phyloP scores from a whole-genome alignment of 2,888 invertebrate genomes.

The Drosophila anceps region DNA sequence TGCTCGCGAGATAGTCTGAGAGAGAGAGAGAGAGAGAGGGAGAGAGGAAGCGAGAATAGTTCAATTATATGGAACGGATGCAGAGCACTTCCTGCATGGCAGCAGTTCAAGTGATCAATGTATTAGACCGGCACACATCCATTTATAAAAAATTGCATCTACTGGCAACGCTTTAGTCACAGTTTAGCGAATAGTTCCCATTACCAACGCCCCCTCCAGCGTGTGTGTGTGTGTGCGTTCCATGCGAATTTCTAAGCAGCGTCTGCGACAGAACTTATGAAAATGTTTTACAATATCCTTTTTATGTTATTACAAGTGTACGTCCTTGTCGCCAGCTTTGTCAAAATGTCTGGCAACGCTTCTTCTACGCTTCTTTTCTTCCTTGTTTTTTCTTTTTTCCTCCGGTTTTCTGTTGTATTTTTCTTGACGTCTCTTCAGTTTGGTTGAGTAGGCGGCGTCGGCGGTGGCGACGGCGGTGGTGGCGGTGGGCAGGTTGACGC shows the following conservation, averaged over 20 bases:
- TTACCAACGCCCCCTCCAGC: slow-evolving; percentile 2
- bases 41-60: background rate
- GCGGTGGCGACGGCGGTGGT: background rate
- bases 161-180: slow-evolving; percentile 22
- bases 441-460: slow-evolving; percentile 14
- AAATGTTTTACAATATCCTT: slow-evolving; percentile 84
- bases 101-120: slow-evolving; percentile 44
- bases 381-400: slow-evolving; percentile 7
- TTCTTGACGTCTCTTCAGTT: slow-evolving; percentile 22
- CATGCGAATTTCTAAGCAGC: slow-evolving; percentile 32
- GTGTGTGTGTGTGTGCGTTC: background rate
- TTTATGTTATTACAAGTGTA: slow-evolving; percentile 84
- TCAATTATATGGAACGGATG: slow-evolving; percentile 29
- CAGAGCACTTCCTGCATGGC: slow-evolving; percentile 33
- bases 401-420: slow-evolving; percentile 10
- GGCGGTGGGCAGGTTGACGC: slow-evolving; percentile 46
- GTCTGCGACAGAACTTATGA: slow-evolving; percentile 78
- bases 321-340: slow-evolving; percentile 84
- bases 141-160: slow-evolving; percentile 24
- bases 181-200: slow-evolving; percentile 35
- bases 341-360: slow-evolving; percentile 82
- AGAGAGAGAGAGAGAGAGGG: background rate
- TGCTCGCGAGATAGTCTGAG: background rate
- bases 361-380: slow-evolving; percentile 34
- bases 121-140: slow-evolving; percentile 16